A percentile compares a stretch with the other conserved stretches of the same genome.
Evolutionary conservation across 1,140 invertebrate genomes (phyloP).

Genomic region (Orchestia grillus): DNA sequence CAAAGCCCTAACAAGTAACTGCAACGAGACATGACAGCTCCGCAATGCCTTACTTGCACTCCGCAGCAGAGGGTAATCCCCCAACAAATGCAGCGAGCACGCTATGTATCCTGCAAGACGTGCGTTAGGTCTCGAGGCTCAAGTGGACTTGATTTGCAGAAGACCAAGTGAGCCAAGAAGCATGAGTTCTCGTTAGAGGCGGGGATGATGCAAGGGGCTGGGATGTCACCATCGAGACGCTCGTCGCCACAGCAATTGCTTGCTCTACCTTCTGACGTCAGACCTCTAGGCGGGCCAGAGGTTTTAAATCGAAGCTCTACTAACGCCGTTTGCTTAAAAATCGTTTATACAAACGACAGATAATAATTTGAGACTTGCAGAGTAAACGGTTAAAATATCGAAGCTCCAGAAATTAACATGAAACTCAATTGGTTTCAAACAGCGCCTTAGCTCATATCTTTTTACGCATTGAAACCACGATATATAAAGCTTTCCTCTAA

Average conservation of each 20-base stretch:
- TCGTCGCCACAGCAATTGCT: neutral
- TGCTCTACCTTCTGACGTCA: neutral
- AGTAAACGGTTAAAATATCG: neutral
- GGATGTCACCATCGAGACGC: neutral
- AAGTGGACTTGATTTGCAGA: slow-evolving; percentile 31
- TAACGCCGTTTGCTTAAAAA: neutral
- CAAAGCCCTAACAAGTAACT: neutral
- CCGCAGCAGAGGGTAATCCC: neutral
- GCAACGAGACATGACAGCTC: neutral
- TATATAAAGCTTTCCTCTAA: neutral
- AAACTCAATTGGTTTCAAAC: no score
- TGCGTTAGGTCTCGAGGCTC: neutral
- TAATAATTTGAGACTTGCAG: neutral
- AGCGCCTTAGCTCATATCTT: no score
- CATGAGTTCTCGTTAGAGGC: slow-evolving; percentile 7
- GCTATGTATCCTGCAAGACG: neutral
- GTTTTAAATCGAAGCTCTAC: neutral
- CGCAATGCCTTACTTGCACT: neutral
- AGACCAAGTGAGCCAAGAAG: neutral
- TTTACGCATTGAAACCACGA: no score
- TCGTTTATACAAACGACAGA: neutral
- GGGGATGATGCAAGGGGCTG: neutral
- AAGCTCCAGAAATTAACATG: neutral
- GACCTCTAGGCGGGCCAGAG: neutral
- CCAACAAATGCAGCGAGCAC: neutral